Percentiles rank a stretch among this genome's conserved stretches.
Evolutionary conservation across 2,888 invertebrate species (phyloP).

Genomic region (Ceratothoa steindachneri): DNA sequence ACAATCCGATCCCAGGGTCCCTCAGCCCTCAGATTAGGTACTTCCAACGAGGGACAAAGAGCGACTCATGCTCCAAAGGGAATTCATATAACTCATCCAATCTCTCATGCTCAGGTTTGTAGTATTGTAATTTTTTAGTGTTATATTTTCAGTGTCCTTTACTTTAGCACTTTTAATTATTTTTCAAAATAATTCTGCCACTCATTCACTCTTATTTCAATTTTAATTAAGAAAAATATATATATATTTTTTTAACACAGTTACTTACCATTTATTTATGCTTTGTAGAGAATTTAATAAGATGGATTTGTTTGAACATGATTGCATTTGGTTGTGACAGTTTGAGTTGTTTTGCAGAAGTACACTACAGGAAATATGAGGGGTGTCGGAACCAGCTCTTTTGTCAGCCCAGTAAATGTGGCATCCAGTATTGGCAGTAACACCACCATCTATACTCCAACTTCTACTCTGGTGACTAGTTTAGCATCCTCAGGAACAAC

Average conservation of each 20-base stretch:
- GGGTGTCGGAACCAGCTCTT: conserved; percentile 8
- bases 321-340: too few species aligned
- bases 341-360: too few species aligned
- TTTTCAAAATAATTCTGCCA: too few species aligned
- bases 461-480: conserved; percentile 9
- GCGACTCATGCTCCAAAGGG: conserved; percentile 24
- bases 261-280: too few species aligned
- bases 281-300: too few species aligned
- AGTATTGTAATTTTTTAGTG: too few species aligned
- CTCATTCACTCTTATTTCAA: too few species aligned
- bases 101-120: conserved; percentile 33
- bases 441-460: conserved; percentile 4
- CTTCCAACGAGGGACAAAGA: conserved; percentile 14
- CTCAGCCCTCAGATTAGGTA: conserved; percentile 23
- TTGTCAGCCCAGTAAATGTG: not conserved
- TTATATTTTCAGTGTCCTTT: too few species aligned
- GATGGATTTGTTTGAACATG: too few species aligned
- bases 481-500: conserved; percentile 10
- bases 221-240: too few species aligned
- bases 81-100: conserved; percentile 35
- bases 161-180: too few species aligned
- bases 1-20: conserved; percentile 22
- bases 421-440: not conserved
- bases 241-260: too few species aligned
- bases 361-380: not conserved